These are phyloP conservation scores for Crematogaster levior DNA, from an alignment of 2,888 invertebrate genomes.

Conservation along the genomic window DNA sequence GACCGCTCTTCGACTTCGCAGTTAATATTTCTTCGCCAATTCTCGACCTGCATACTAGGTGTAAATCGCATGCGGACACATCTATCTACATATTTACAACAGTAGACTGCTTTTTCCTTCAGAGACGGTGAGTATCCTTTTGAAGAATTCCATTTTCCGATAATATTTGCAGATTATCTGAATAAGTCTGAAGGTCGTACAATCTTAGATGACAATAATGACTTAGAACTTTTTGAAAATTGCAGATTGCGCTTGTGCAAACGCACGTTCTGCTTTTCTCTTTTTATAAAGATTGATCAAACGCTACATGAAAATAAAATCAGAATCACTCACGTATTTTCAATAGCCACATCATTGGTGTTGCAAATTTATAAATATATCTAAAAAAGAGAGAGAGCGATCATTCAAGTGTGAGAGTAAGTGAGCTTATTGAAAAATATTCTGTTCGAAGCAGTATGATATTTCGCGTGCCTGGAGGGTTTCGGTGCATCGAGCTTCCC, in stretches of 20 bases:
- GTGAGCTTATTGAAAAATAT: conserved; percentile 18
- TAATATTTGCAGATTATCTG: neutral
- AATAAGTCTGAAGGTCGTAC: neutral
- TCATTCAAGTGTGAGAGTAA: neutral
- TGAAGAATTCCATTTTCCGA: neutral
- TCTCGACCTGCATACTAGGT: neutral
- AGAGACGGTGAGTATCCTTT: conserved; percentile 9
- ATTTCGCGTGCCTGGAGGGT: conserved; percentile 7
- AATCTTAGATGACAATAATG: neutral
- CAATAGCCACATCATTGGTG: neutral
- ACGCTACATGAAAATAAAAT: neutral
- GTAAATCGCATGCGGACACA: conserved; percentile 6
- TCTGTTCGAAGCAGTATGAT: conserved; percentile 24
- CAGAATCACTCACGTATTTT: conserved; percentile 1
- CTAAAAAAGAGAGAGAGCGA: conserved; percentile 25
- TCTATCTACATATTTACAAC: conserved; percentile 20
- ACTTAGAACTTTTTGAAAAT: conserved; percentile 5
- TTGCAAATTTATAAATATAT: conserved; percentile 31
- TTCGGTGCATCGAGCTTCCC: conserved; percentile 12
- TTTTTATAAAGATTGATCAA: neutral
- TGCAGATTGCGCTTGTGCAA: neutral
- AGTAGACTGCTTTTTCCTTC: neutral
- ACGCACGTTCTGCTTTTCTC: neutral
- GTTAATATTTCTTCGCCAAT: conserved; percentile 49
- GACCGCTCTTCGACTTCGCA: conserved; percentile 67